phyloP scores from a whole-genome alignment of 1,140 invertebrate genomes.

The Trichomalopsis sarcophagae region DNA sequence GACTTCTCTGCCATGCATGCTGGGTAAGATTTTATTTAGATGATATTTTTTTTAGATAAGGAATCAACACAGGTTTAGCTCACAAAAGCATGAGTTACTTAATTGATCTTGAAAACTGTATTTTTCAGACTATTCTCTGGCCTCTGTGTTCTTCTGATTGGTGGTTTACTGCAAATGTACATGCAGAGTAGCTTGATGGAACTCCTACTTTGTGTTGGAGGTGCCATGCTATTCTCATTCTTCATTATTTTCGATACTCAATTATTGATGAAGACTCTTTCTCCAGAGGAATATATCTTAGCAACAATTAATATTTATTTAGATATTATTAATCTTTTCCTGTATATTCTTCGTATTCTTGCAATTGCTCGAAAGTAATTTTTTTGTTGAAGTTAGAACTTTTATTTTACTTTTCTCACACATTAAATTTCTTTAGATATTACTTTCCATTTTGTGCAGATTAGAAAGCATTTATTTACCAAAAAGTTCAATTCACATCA shows the following conservation, averaged over 20 bases:
- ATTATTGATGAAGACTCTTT: conserved; percentile 81
- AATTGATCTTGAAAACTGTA: conserved; percentile 28
- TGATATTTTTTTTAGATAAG: background rate
- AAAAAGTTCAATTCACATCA: background rate
- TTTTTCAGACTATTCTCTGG: conserved; percentile 81
- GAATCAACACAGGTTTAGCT: background rate
- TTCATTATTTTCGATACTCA: conserved; percentile 83
- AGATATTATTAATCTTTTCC: conserved; percentile 91
- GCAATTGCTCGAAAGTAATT: conserved; percentile 71
- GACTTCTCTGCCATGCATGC: conserved; percentile 87
- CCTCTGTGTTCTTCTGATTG: conserved; percentile 82
- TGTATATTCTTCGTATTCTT: conserved; percentile 86
- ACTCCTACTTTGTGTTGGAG: conserved; percentile 80
- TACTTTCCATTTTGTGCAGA: background rate
- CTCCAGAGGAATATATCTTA: conserved; percentile 86
- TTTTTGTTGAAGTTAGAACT: conserved; percentile 28
- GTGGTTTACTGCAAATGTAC: conserved; percentile 85
- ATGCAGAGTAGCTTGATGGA: conserved; percentile 82
- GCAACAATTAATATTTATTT: conserved; percentile 90
- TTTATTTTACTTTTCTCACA: background rate
- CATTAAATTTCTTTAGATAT: background rate
- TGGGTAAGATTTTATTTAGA: conserved; percentile 76
- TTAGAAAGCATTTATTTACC: background rate
- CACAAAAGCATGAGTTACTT: background rate
- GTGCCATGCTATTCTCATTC: conserved; percentile 84